phyloP scores from a whole-genome alignment of 1,140 invertebrate genomes.

The Musca domestica region DNA sequence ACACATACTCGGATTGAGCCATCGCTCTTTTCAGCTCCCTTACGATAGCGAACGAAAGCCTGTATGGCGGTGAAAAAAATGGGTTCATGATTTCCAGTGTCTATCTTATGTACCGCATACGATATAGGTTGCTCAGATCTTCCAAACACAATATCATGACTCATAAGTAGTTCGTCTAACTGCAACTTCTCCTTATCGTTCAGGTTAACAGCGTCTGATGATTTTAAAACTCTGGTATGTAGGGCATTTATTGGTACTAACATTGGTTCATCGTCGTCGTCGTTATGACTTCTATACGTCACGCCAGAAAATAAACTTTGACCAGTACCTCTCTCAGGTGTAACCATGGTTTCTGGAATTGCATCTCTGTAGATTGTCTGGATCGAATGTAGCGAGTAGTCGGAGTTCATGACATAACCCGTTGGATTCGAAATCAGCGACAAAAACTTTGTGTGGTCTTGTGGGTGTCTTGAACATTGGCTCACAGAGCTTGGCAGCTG shows the following conservation, averaged over 20 bases:
- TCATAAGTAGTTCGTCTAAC: not conserved
- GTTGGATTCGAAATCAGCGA: not conserved
- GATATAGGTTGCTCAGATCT: not conserved
- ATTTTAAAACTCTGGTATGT: not conserved
- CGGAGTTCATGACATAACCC: not conserved
- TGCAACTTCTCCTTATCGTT: not conserved
- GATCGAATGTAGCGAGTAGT: not conserved
- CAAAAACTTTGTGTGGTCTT: not conserved
- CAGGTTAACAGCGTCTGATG: not conserved
- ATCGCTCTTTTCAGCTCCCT: conserved; percentile 23
- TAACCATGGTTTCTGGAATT: not conserved
- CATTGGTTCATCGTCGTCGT: not conserved
- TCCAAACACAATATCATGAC: conserved; percentile 3
- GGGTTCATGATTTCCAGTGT: conserved; percentile 26
- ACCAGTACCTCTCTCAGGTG: not conserved
- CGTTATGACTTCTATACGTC: not conserved
- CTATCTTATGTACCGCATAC: conserved; percentile 13
- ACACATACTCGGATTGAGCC: not conserved
- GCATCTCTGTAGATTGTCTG: not conserved
- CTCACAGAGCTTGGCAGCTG: not conserved
- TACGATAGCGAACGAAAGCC: conserved; percentile 31
- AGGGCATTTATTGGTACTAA: not conserved
- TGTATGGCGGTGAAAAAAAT: conserved; percentile 37
- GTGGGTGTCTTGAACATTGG: not conserved
- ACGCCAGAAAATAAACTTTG: not conserved